These are phyloP conservation scores for Python bivittatus DNA, from an alignment of 2,113 vertebrate genomes.

Conservation along the genomic window DNA sequence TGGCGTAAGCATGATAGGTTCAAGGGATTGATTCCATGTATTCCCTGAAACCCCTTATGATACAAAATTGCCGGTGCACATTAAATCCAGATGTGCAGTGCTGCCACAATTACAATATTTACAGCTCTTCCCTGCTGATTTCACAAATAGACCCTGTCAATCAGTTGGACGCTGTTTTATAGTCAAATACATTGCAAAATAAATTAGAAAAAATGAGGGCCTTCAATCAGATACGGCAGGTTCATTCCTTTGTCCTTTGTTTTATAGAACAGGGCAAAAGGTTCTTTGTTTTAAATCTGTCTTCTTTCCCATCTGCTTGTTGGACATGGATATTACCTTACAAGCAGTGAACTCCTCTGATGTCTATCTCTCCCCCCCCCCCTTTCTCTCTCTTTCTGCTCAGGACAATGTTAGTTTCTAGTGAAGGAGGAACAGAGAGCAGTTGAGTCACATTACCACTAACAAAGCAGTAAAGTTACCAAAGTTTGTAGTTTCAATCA, in stretches of 20 bases:
- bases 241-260: constrained; percentile 45
- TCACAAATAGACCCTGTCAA: constrained; percentile 46
- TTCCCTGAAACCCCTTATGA: constrained; percentile 16
- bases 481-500: not conserved
- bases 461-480: not conserved
- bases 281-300: constrained; percentile 15
- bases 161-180: constrained; percentile 24
- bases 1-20: not conserved
- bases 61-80: constrained; percentile 34
- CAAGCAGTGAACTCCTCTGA: not conserved
- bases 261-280: not conserved
- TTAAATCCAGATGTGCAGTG: constrained; percentile 22
- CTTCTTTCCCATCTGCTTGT: not conserved
- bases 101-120: constrained; percentile 58
- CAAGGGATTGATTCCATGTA: constrained; percentile 19
- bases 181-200: constrained; percentile 12
- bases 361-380: too few relatives aligned
- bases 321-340: not conserved
- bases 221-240: constrained; percentile 46
- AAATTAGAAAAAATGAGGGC: constrained; percentile 35
- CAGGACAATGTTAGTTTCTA: not conserved
- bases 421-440: not conserved
- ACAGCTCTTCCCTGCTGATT: constrained; percentile 46
- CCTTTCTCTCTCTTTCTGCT: not conserved
- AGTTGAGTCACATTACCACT: not conserved